phyloP scores from a whole-genome alignment of 2,888 invertebrate species.

The Tanypteryx hageni region DNA sequence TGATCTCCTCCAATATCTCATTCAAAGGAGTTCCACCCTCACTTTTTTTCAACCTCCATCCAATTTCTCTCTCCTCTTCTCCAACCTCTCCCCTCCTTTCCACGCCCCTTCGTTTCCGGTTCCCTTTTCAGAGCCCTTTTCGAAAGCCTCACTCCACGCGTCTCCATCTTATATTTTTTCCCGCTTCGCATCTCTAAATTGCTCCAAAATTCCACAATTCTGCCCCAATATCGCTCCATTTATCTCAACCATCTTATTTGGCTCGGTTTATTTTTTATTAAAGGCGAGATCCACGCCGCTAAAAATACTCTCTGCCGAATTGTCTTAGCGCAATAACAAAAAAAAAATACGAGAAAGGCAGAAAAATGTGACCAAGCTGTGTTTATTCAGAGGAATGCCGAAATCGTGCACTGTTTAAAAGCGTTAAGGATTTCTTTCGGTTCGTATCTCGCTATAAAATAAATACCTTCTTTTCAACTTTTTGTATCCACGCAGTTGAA shows the following conservation, averaged over 20 bases:
- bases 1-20: not conserved
- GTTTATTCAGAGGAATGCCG: too few relatives aligned
- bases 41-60: not conserved
- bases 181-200: not conserved
- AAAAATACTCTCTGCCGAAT: not conserved
- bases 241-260: constrained; percentile 15
- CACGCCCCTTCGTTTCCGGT: not conserved
- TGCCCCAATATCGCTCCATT: constrained; percentile 16
- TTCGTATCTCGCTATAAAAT: too few relatives aligned
- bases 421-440: too few relatives aligned
- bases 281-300: not conserved
- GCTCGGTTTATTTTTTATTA: not conserved
- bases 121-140: not conserved
- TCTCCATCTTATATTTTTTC: not conserved
- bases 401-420: too few relatives aligned
- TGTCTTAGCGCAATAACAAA: not conserved
- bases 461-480: too few relatives aligned
- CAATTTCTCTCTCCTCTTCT: not conserved
- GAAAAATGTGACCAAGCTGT: too few relatives aligned
- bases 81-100: not conserved
- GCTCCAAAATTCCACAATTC: constrained; percentile 10
- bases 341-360: too few relatives aligned
- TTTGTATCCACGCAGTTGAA: too few relatives aligned
- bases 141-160: not conserved
- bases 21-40: not conserved